Conservation (phyloP, 2,113 vertebrate genomes). For the Leucosticte australis region DNA sequence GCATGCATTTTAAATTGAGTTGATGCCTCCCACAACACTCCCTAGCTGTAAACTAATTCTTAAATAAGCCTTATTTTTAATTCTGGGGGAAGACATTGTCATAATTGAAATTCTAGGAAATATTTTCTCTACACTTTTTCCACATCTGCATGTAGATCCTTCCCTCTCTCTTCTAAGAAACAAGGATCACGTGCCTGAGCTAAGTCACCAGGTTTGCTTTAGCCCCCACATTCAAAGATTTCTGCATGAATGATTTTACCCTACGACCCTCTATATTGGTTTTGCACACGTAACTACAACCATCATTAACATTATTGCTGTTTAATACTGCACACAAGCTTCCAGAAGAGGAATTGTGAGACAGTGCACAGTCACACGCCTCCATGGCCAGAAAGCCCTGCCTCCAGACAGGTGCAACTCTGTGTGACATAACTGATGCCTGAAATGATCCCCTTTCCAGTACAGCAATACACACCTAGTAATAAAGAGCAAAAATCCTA, state of each 20-base stretch:
- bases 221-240: not conserved
- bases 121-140: not conserved
- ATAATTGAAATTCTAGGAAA: not conserved
- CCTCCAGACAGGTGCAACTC: not conserved
- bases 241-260: not conserved
- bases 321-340: not conserved
- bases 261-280: not conserved
- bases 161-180: not conserved
- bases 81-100: not conserved
- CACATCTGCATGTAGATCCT: not conserved
- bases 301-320: not conserved
- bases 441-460: not conserved
- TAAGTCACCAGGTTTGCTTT: not conserved
- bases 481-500: not conserved
- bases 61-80: not conserved
- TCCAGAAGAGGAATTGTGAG: not conserved
- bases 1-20: not conserved
- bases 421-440: not conserved
- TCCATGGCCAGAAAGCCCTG: not conserved
- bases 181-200: not conserved
- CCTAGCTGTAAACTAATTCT: not conserved
- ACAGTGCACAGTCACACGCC: not conserved
- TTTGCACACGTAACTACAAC: not conserved
- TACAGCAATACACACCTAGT: not conserved
- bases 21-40: not conserved